These are phyloP conservation scores for Eudyptes chrysolophus DNA, from an alignment of 2,113 vertebrate genomes.

Conservation along the genomic window DNA sequence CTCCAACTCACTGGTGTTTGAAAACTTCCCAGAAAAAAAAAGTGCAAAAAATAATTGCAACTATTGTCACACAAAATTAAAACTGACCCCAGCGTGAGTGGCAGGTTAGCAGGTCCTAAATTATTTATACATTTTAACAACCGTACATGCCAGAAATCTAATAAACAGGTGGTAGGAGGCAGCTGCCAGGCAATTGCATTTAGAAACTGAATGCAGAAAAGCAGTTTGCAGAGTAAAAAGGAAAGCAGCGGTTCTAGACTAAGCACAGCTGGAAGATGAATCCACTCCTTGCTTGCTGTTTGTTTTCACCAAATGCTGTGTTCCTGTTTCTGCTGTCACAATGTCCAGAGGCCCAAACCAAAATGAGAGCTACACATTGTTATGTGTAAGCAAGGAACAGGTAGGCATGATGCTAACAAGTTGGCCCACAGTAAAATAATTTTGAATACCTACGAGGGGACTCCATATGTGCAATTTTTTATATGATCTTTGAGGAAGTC, in stretches of 20 bases:
- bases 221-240: neutral
- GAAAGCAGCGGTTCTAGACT: neutral
- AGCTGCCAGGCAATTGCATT: neutral
- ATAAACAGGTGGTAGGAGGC: neutral
- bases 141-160: neutral
- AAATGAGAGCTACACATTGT: neutral
- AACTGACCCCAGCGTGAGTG: neutral
- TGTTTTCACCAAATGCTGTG: neutral
- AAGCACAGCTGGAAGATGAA: neutral
- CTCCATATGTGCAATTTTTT: neutral
- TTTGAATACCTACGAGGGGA: neutral
- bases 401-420: neutral
- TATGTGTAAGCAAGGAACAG: neutral
- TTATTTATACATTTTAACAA: conserved; percentile 24
- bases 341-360: neutral
- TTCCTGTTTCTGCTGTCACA: neutral
- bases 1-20: neutral
- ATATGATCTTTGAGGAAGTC: neutral
- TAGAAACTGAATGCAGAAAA: conserved; percentile 25
- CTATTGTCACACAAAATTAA: neutral
- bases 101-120: neutral
- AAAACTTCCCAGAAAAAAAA: neutral
- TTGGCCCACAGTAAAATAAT: neutral
- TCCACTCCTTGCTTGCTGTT: neutral
- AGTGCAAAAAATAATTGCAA: neutral